Evolutionary conservation across 2,888 invertebrate species (phyloP), one percentile per base, ranked within the genome.

Genomic region (Protophormia terraenovae): DNA sequence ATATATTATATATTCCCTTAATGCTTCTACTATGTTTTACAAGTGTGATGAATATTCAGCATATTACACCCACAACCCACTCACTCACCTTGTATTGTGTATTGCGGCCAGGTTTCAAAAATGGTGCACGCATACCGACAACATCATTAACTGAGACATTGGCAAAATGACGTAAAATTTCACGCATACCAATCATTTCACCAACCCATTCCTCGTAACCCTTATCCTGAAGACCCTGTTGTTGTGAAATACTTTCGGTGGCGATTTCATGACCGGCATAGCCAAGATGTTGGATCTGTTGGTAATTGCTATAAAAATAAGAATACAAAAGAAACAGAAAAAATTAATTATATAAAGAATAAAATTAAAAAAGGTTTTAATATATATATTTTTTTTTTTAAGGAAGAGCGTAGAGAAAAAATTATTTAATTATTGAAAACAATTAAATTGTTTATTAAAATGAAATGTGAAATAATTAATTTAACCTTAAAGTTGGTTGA

Each of bases 141-240:
- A 98, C 95, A 90, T 97, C 97, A 73, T 95, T 95, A 67, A 95
- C 95, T 14, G 97, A 95, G 84, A 98, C 94, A 92, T 97, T 97
- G 10, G 97, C 94, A 91, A 97, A 97, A 90, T 95, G 95, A 86
- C 94, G 94, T 27, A 98, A 93, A 89, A 98, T 97, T 92, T 97
- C 97, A 86, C 97, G 94, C 97, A 98, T 97, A 67, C 97, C 97
- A 89, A 98, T 96, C 97, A 97, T 97, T 93, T 98, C 98, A 24
- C 97, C 97, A 0, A 96, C 96, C 98, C 98, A 98, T 92, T 97
- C 97, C 93, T 98, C 97, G 92, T 97, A 97, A 75, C 96, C 96
- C 92, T 97, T 96, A 92, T 97, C 97, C 93, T 98, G 97, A 10
- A 98, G 94, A 60, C 97, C 97, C 90, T 95, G 95, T 90, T 97